Base-by-base conservation (phyloP, 2,888 invertebrate species). In the Herminia tarsipennalis region DNA sequence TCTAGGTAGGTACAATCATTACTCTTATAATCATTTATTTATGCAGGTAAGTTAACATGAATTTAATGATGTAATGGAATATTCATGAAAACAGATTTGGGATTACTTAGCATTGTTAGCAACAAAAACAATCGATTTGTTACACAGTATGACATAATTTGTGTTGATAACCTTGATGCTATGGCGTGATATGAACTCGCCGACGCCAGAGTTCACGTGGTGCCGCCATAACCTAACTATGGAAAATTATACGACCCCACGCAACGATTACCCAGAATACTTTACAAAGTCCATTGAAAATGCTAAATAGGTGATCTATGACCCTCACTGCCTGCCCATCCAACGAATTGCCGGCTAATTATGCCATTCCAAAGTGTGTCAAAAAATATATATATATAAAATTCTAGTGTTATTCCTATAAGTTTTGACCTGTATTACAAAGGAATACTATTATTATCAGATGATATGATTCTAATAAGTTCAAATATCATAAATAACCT, bases 401-500 rank as follows among this genome's bases (percentile, higher is more conserved):
- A n/a, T n/a, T n/a, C n/a, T n/a, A n/a, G n/a, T n/a, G 10, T 6
- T 35, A 16, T 24, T 22, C 10, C 10, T 3, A 6, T 6, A 8
- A 3, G 20, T 24, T 1, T n/a, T 14, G 1, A 9, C 5, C 2
- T 0, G 1, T 12, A 27, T 17, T 17, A 1, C 16, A 5, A 0
- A 27, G 3, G 1, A 14, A 37, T 21, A n/a, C n/a, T n/a, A n/a
- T n/a, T n/a, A n/a, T n/a, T n/a, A 36, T 14, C 3, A 3, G 0
- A 1, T 12, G 32, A 16, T 36, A 27, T 5, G 43, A 41, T 48
- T 44, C 41, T 25, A 30, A 27, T 58, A 52, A 21, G 44, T 3
- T 9, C 32, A n/a, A 52, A 46, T 24, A 42, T 25, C 21, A 18
- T 32, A 34, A 47, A 46, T 88, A 81, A 87, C 90, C 88, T 90